Conservation (phyloP, 2,888 invertebrate species). For the Catonia carolina region DNA sequence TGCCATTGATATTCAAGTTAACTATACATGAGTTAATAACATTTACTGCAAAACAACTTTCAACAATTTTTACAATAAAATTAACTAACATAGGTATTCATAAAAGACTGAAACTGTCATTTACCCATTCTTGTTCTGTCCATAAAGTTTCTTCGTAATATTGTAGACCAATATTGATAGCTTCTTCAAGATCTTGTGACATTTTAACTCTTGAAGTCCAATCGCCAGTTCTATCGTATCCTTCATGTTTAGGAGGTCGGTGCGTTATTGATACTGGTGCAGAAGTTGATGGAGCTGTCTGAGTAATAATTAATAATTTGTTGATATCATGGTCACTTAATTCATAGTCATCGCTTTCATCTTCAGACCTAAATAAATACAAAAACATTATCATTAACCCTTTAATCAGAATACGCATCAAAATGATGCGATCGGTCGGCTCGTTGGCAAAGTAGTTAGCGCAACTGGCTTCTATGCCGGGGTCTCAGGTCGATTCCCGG, state of each 20-base stretch:
- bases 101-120: no score
- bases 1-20: no score
- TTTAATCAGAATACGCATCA: background rate
- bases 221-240: conserved; percentile 85
- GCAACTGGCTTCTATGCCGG: no score
- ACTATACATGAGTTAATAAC: no score
- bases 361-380: conserved; percentile 57
- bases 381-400: conserved; percentile 11
- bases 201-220: conserved; percentile 87
- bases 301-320: conserved; percentile 91
- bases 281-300: conserved; percentile 46
- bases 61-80: no score
- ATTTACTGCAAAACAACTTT: no score
- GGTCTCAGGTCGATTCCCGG: no score
- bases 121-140: conserved; percentile 56
- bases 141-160: conserved; percentile 95
- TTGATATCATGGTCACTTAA: conserved; percentile 89
- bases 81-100: no score
- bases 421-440: background rate
- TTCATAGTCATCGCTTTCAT: conserved; percentile 70
- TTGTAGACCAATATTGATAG: conserved; percentile 93
- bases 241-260: conserved; percentile 72
- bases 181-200: conserved; percentile 87
- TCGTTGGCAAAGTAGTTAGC: no score
- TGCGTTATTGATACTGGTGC: conserved; percentile 33